phyloP scores from a whole-genome alignment of 1,140 invertebrate genomes.

The Papilio glaucus region DNA sequence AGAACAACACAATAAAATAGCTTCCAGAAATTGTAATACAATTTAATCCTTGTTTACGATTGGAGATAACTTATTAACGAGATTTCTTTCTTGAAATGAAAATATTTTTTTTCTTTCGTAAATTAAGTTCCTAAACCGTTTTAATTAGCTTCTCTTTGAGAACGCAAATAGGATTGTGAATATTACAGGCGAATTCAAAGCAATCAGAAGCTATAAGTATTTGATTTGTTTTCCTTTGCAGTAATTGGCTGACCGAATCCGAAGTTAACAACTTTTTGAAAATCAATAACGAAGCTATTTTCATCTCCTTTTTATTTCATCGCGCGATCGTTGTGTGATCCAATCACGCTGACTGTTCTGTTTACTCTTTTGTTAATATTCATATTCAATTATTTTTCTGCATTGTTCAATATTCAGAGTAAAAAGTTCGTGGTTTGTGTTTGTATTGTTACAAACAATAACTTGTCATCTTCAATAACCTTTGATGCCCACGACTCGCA shows the following conservation, averaged over 20 bases:
- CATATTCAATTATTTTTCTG: conserved; percentile 1
- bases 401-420: too few relatives aligned
- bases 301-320: conserved; percentile 26
- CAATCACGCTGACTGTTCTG: conserved; percentile 18
- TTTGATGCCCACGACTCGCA: too few relatives aligned
- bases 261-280: conserved; percentile 28
- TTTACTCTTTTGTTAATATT: conserved; percentile 23
- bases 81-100: background rate
- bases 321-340: conserved; percentile 10
- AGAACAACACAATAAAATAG: background rate
- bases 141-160: conserved; percentile 13
- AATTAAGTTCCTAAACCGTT: background rate
- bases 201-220: conserved; percentile 8
- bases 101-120: conserved; percentile 8
- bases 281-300: conserved; percentile 25
- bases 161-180: conserved; percentile 16
- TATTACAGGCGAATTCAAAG: background rate
- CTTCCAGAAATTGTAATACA: background rate
- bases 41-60: background rate
- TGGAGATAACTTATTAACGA: background rate
- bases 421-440: too few relatives aligned
- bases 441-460: too few relatives aligned
- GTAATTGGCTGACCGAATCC: conserved; percentile 22
- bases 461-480: too few relatives aligned
- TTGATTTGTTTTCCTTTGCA: conserved; percentile 23